Base-by-base conservation (phyloP, 2,113 vertebrate genomes). In the Puma concolor region DNA sequence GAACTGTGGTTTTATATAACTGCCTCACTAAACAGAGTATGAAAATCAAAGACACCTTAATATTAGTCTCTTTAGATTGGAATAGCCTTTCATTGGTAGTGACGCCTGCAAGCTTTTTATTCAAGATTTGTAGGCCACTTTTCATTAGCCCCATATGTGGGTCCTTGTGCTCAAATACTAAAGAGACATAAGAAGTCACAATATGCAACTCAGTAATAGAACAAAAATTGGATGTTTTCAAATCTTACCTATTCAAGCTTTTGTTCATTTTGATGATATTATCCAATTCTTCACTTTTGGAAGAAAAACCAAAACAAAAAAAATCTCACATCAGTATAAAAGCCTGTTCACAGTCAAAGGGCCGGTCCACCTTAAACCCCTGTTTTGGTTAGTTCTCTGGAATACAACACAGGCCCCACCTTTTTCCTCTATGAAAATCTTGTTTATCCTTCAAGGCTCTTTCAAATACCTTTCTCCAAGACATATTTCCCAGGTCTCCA, bases 241-340 rank as follows among this genome's bases (percentile, higher is more conserved):
- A 96, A 60, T 63, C 93, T 98, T 97, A 98, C 98, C 98, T 98
- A 71, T 94, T 98, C 66, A 97, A 95, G 77, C 81, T 98, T 97
- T 96, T 97, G 82, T 96, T 98, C 92, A 98, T 96, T 90, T 97
- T 88, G 91, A 98, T 98, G 69, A 98, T 88, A 87, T 98, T 97
- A 94, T 98, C 98, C 79, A 98, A 7, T 85, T 98, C 97, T 98
- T 98, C 93, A 77, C 98, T 98, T 98, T 96, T 66, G 79, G 48
- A 79, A 94, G 69, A 67, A 36, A 77, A 96, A 79, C 92, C 54
- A 4, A 97, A 81, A n/a, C 27, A 81, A 93, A 69, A 97, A 77
- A 31, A 38, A 82, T 36, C 7, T 77, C 38, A 41, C 7, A 72
- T 97, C 88, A 98, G 36, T 95, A 63, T 95, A 63, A 94, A 97